Base-by-base conservation (phyloP, 1,140 invertebrate genomes). In the Drosophila repletoides region DNA sequence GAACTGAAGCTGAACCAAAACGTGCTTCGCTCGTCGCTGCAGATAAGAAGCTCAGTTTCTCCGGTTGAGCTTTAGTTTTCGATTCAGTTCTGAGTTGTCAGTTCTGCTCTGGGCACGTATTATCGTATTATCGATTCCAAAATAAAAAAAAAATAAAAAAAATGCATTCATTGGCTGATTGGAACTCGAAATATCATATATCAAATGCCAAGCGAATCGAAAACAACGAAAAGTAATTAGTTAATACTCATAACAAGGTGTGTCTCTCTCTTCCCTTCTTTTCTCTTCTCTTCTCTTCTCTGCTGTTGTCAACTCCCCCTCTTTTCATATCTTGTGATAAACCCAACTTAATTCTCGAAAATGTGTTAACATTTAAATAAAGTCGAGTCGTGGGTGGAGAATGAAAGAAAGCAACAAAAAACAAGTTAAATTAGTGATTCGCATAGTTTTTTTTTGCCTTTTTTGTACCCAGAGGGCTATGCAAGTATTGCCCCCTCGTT, bases 151-250 rank as follows among this genome's bases (percentile, higher is more conserved):
- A n/a, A n/a, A n/a, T n/a, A n/a, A n/a, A n/a, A n/a, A n/a, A n/a
- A n/a, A 86, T 84, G 80, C 80, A 84, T 72, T 67, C 79, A 66
- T 73, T 64, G 55, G 33, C 4, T 24, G 21, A 34, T 24, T 24
- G 34, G 12, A 52, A 34, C 59, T 59, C 71, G 22, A 24, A 38
- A 46, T 60, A 55, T 74, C 77, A 74, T 86, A 76, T 86, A 80
- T 84, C 80, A 84, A 81, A 59, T 52, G 53, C 38, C 58, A 63
- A 68, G 36, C 59, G 59, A 81, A 65, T 56, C 38, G 46, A 46
- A 45, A 71, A 86, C 79, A 86, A 29, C 80, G 60, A 84, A 84
- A 86, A 80, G 80, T 84, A 84, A 84, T 84, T 84, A 86, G 80
- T 84, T 76, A 86, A 84, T 75, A 84, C 59, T 46, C 69, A 52